phyloP scores from a whole-genome alignment of 2,888 invertebrate genomes.

The Malthinus seriepunctatus region DNA sequence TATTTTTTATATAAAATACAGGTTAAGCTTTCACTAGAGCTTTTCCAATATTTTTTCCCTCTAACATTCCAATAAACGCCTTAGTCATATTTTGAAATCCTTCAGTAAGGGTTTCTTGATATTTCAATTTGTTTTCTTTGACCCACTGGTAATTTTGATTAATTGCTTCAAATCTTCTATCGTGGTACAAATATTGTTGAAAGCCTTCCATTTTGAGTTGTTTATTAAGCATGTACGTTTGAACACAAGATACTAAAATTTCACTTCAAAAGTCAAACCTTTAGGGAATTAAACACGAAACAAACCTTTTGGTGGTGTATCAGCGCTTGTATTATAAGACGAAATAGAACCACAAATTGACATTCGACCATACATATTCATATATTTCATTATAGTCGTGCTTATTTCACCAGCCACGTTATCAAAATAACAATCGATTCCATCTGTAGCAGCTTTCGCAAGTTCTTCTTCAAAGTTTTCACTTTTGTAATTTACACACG shows the following conservation, averaged over 20 bases:
- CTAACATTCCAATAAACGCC: conserved; percentile 66
- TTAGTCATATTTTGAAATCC: conserved; percentile 76
- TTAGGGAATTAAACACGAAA: background rate
- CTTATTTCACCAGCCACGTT: conserved; percentile 74
- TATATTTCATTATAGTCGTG: conserved; percentile 61
- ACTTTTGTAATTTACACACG: conserved; percentile 75
- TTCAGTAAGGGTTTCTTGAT: conserved; percentile 68
- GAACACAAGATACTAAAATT: conserved; percentile 54
- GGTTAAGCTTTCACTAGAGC: conserved; percentile 63
- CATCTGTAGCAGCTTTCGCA: conserved; percentile 63
- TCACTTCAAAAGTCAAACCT: background rate
- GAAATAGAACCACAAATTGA: conserved; percentile 71
- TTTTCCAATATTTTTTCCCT: conserved; percentile 72
- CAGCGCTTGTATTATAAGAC: conserved; percentile 60
- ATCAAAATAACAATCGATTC: conserved; percentile 77
- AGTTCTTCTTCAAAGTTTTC: conserved; percentile 59
- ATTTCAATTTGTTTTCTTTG: conserved; percentile 69
- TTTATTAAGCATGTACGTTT: conserved; percentile 60
- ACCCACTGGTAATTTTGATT: conserved; percentile 65
- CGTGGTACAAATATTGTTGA: conserved; percentile 58
- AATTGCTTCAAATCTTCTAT: conserved; percentile 66
- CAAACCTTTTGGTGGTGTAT: conserved; percentile 56
- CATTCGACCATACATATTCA: conserved; percentile 66
- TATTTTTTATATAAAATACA: background rate
- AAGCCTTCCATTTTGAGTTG: conserved; percentile 70